These are phyloP conservation scores for Sula dactylatra DNA, from an alignment of 2,113 vertebrate genomes.

Conservation along the genomic window DNA sequence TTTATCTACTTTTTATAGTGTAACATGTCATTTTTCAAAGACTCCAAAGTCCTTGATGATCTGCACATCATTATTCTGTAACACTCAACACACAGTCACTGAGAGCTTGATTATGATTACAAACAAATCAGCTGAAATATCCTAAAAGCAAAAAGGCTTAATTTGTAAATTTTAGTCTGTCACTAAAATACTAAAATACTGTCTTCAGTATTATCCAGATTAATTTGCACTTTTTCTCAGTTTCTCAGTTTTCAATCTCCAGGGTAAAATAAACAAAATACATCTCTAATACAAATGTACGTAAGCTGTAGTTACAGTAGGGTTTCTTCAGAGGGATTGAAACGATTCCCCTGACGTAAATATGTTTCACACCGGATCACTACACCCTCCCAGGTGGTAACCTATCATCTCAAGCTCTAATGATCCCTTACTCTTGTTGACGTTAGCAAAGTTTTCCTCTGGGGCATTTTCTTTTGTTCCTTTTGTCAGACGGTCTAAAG, in stretches of 20 bases:
- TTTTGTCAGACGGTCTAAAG: constrained; percentile 28
- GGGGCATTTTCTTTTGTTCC: constrained; percentile 41
- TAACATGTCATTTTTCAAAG: not conserved
- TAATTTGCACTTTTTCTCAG: not conserved
- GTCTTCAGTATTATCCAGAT: not conserved
- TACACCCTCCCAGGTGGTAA: constrained; percentile 36
- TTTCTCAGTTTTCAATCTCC: constrained; percentile 13
- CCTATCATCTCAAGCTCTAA: constrained; percentile 29
- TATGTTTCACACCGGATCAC: not conserved
- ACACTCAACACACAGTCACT: not conserved
- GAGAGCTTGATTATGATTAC: constrained; percentile 18
- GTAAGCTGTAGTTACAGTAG: constrained; percentile 20
- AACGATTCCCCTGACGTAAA: constrained; percentile 39
- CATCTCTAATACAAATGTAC: not conserved
- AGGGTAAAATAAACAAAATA: constrained; percentile 10
- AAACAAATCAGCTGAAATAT: not conserved
- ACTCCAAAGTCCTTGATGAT: not conserved
- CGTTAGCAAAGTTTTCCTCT: constrained; percentile 36
- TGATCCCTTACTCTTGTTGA: constrained; percentile 40
- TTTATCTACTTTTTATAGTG: not conserved
- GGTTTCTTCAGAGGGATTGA: constrained; percentile 35
- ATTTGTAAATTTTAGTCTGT: constrained; percentile 33
- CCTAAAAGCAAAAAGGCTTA: not conserved
- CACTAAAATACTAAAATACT: too few species aligned
- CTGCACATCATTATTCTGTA: not conserved